Base-by-base conservation (phyloP, 1,140 invertebrate species). In the Anoplolepis gracilipes region DNA sequence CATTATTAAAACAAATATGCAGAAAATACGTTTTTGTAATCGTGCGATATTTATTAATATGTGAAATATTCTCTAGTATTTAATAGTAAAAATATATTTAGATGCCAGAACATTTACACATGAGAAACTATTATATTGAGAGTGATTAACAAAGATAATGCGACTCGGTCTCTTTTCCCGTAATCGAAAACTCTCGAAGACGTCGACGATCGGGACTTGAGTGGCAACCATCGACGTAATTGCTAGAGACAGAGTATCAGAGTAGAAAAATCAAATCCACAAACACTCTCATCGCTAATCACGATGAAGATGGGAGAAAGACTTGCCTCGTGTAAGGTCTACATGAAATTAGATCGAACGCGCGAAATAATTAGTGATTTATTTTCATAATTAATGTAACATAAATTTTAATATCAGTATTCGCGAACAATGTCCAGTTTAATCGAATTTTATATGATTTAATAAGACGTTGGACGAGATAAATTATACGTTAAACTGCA, bases 241-340 rank as follows among this genome's bases (percentile, higher is more conserved):
- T 92, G 92, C 61, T 87, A 67, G 69, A 90, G 76, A 77, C 36
- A 25, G 33, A 82, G 77, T 81, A 59, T 67, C 69, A n/a, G n/a
- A n/a, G 88, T 91, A 87, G 91, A 92, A 92, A 92, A 93, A 93
- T 93, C 92, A 88, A 79, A 59, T 92, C 85, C 72, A 87, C 88
- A 93, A 93, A 93, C 90, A 93, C 90, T 92, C 90, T 88, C 87
- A 88, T 82, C 85, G 90, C 90, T 94, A 93, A 93, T 93, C 92
- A 89, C 62, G 75, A 81, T 78, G 88, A 87, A 84, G 86, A 89
- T 16, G 5, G 4, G 85, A 57, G 67, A 76, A 76, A 81, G 46
- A 77, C 67, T 82, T 79, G 28, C 72, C 30, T 85, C 28, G 55
- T 62, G 46, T 85, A 65, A 84, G 77, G 78, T 89, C 79, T 84